phyloP scores from a whole-genome alignment of 1,140 invertebrate genomes.

The Aphis craccivora region DNA sequence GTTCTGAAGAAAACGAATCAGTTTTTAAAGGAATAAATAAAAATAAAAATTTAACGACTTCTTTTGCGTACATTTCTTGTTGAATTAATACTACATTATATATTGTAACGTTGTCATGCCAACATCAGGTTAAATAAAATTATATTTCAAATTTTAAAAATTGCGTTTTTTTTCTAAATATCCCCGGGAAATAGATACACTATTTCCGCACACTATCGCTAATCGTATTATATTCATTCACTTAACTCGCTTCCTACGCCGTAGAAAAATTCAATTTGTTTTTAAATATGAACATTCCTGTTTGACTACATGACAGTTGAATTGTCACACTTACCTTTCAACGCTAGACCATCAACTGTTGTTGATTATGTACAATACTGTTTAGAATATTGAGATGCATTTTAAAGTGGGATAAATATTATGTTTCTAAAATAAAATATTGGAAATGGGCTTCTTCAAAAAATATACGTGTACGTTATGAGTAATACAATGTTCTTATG shows the following conservation, averaged over 20 bases:
- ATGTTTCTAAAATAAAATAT: neutral
- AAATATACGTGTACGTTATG: neutral
- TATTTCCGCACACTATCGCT: neutral
- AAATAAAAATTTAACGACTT: neutral
- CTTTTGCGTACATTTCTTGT: neutral
- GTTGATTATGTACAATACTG: neutral
- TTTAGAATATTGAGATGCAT: neutral
- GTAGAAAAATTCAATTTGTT: neutral
- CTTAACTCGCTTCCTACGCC: neutral
- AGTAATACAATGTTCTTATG: neutral
- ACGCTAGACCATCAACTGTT: neutral
- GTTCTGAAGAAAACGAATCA: neutral
- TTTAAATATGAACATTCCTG: neutral
- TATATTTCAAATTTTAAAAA: slow-evolving; percentile 1
- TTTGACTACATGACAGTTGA: neutral
- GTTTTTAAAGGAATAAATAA: neutral
- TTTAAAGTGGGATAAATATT: neutral
- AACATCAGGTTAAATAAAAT: neutral
- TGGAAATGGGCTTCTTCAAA: neutral
- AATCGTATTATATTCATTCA: neutral
- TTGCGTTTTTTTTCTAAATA: neutral
- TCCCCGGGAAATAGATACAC: neutral
- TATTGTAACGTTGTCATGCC: neutral
- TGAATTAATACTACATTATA: neutral
- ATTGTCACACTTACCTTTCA: neutral